phyloP scores from a whole-genome alignment of 2,797 vertebrate genomes.

The Oreochromis mossambicus region DNA sequence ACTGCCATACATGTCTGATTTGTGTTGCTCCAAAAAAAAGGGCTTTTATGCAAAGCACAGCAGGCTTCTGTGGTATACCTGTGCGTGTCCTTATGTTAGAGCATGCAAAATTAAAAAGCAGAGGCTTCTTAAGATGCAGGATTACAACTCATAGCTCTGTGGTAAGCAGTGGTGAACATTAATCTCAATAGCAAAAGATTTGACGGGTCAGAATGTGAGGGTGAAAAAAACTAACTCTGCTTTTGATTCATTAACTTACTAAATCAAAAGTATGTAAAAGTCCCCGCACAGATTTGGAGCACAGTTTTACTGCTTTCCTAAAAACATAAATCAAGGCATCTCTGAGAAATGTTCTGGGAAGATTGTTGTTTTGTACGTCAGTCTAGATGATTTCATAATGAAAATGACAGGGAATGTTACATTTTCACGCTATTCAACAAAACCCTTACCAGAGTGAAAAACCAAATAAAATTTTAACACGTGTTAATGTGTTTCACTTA shows the following conservation, averaged over 20 bases:
- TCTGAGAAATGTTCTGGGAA: conserved; percentile 18
- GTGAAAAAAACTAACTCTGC: background rate
- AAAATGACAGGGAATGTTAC: conserved; percentile 20
- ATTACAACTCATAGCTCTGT: conserved; percentile 5
- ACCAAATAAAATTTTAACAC: conserved; percentile 22
- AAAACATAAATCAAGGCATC: conserved; percentile 6
- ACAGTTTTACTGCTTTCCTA: conserved; percentile 9
- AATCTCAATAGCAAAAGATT: background rate
- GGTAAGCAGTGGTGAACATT: background rate
- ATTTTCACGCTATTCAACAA: conserved; percentile 41
- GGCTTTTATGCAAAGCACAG: conserved; percentile 41
- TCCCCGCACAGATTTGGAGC: background rate
- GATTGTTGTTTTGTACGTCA: conserved; percentile 11
- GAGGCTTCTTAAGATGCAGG: background rate
- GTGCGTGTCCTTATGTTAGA: background rate
- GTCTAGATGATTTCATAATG: conserved; percentile 32
- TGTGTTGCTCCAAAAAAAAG: conserved; percentile 19
- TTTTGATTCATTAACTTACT: background rate
- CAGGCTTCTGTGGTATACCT: conserved; percentile 36
- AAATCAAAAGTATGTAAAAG: background rate
- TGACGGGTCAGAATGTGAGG: background rate
- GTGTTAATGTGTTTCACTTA: conserved; percentile 28
- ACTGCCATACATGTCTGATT: conserved; percentile 57
- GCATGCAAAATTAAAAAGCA: background rate
- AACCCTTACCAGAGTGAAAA: conserved; percentile 31